A percentile compares a stretch with the other conserved stretches of the same genome.
These are phyloP conservation scores for Apis mellifera DNA, from an alignment of 1,140 invertebrate species.

Conservation along the genomic window Amel_HAv3.1 CM009931.2:20942501-20943000, in stretches of 20 bases:
- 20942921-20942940: constrained; percentile 12
- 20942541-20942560: no score
- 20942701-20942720: neutral
- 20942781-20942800: neutral
- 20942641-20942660: neutral
- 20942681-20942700: no score
- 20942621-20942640: no score
- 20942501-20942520: no score
- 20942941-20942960: neutral
- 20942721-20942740: neutral
- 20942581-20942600: no score
- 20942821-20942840: neutral
- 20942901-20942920: constrained; percentile 10
- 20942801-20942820: no score
- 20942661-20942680: neutral
- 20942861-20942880: neutral
- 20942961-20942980: neutral
- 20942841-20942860: no score
- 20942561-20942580: no score
- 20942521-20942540: no score
- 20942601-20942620: no score
- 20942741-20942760: neutral
- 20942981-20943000: neutral
- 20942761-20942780: neutral
- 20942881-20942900: neutral